Conservation (phyloP, 2,888 invertebrate species). For the Tethea ocularis region DNA sequence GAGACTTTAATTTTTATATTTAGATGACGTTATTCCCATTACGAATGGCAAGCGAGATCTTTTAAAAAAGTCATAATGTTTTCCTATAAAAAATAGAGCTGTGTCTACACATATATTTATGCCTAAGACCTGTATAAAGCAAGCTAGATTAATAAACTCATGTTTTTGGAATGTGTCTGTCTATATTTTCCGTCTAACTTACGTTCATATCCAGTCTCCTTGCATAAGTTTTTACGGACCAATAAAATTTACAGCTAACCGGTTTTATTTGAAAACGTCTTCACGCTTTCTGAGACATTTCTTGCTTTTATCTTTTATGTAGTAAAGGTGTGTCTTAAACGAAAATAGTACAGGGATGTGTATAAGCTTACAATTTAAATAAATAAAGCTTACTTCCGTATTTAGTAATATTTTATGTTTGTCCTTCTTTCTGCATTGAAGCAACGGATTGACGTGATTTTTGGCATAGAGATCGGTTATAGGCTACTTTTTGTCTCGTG, state of each 20-base stretch:
- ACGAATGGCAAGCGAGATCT: too few species aligned
- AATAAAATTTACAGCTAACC: constrained; percentile 7
- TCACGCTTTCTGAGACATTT: constrained; percentile 6
- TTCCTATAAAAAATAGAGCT: too few species aligned
- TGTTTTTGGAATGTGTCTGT: neutral
- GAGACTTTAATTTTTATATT: too few species aligned
- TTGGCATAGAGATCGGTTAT: too few species aligned
- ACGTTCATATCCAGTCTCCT: neutral
- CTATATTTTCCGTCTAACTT: neutral
- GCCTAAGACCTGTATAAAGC: neutral
- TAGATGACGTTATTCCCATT: too few species aligned
- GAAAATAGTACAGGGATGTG: neutral
- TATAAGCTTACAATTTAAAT: neutral
- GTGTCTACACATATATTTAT: neutral
- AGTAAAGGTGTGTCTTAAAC: neutral
- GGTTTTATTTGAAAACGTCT: constrained; percentile 1
- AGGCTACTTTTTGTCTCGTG: too few species aligned
- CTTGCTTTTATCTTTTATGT: neutral
- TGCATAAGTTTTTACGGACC: neutral
- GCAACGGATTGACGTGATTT: too few species aligned
- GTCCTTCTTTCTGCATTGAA: too few species aligned
- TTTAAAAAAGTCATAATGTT: too few species aligned
- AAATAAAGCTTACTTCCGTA: too few species aligned
- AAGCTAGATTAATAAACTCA: neutral
- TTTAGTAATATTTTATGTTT: too few species aligned